Base-by-base conservation (phyloP, 2,888 invertebrate genomes). In the Plagiodera versicolora region DNA sequence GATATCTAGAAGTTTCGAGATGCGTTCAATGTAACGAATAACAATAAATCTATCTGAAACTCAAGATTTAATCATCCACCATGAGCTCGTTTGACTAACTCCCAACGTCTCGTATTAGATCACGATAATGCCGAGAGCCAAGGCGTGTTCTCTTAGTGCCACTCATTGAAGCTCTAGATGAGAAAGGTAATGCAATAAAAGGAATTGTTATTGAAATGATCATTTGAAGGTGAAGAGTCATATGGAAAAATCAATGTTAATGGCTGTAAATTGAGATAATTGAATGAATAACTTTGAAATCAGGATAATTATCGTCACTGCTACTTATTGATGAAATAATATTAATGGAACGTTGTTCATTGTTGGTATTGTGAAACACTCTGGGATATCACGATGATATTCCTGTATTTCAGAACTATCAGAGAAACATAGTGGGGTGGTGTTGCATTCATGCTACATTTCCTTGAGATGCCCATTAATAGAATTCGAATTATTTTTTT, bases 91-190 rank as follows among this genome's bases (percentile, higher is more conserved):
- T 52, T 58, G 57, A 52, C 32, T 48, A 46, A 54, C 53, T 20
- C 49, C 49, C 35, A 45, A 49, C 50, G 46, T 24, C 53, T 48
- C 35, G 56, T 46, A 64, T 62, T 64, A 62, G 60, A 61, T 64
- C 64, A 64, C 47, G 60, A 53, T 50, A 60, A 19, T 48, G 66
- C 64, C 66, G 56, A 51, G 39, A 63, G 66, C 62, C 48, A 62
- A 58, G 66, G 66, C 64, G 66, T 62, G 62, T 62, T 39, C 52
- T 54, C 24, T 17, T 53, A 57, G 57, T 61, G 54, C 56, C 61
- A 61, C 57, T 61, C 51, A 50, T 32, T 58, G 58, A 50, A 49
- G 39, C 45, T 28, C 24, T 54, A 57, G 50, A 61, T 57, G 28
- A 39, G 58, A 54, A 58, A 56, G 56, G 51, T 52, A 58, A 35